Conservation (phyloP, 2,888 invertebrate species). For the Tetrapedia diversipes region DNA sequence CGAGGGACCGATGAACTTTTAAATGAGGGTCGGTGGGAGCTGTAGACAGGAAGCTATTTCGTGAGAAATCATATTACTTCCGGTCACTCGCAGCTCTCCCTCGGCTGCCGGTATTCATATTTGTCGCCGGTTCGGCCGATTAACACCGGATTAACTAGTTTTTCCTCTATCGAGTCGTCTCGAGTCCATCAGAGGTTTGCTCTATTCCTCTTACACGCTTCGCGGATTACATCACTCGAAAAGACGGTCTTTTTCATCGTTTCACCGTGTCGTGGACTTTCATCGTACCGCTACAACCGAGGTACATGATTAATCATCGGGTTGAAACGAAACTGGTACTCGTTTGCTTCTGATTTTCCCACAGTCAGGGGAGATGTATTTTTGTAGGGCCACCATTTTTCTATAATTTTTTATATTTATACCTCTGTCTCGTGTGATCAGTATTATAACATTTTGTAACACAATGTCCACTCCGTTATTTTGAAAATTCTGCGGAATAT, state of each 20-base stretch:
- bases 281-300: not conserved
- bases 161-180: conserved; percentile 30
- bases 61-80: conserved; percentile 80
- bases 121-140: conserved; percentile 56
- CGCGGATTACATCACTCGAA: conserved; percentile 3
- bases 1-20: conserved; percentile 57
- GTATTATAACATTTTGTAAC: no score
- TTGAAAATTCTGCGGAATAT: no score
- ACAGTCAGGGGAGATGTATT: no score
- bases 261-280: not conserved
- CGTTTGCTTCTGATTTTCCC: no score
- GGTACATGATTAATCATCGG: not conserved
- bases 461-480: no score
- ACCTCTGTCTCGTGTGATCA: no score
- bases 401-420: no score
- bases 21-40: conserved; percentile 57
- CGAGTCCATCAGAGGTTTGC: no score
- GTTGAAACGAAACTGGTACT: not conserved
- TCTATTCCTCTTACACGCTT: not conserved
- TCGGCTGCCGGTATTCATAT: conserved; percentile 29
- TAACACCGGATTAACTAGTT: conserved; percentile 64
- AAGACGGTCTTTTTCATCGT: not conserved
- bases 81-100: conserved; percentile 71
- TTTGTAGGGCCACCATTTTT: no score
- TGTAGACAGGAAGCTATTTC: conserved; percentile 76